Conservation (phyloP, 2,113 vertebrate genomes). For the Garra rufa region DNA sequence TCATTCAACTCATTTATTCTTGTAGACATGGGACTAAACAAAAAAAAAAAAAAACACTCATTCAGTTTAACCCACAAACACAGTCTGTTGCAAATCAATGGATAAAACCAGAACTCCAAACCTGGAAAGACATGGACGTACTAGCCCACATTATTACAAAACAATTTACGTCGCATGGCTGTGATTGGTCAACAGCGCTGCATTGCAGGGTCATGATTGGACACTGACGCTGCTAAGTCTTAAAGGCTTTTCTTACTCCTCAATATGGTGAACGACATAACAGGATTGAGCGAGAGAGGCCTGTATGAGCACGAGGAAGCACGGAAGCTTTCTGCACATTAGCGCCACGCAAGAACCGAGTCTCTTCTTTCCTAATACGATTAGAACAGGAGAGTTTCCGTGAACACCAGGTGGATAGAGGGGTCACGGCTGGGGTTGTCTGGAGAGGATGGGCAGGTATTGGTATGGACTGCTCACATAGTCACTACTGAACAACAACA, state of each 20-base stretch:
- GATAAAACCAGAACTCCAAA: not conserved
- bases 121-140: too few species aligned
- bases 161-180: not conserved
- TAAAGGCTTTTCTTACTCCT: constrained; percentile 62
- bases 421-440: constrained; percentile 33
- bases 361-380: constrained; percentile 66
- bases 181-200: not conserved
- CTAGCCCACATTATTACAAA: not conserved
- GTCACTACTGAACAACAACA: not conserved
- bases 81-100: not conserved
- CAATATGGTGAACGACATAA: constrained; percentile 64
- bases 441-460: not conserved
- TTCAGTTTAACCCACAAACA: not conserved
- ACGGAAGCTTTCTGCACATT: constrained; percentile 43
- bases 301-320: constrained; percentile 51
- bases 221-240: constrained; percentile 27
- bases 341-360: constrained; percentile 52
- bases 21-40: not conserved
- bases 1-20: not conserved
- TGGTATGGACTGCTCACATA: not conserved
- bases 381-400: constrained; percentile 61
- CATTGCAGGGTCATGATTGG: not conserved
- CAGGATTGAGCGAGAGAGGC: constrained; percentile 68
- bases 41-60: not conserved
- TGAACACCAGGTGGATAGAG: constrained; percentile 49